Base-by-base conservation (phyloP, 2,113 vertebrate species). In the Tyto alba region DNA sequence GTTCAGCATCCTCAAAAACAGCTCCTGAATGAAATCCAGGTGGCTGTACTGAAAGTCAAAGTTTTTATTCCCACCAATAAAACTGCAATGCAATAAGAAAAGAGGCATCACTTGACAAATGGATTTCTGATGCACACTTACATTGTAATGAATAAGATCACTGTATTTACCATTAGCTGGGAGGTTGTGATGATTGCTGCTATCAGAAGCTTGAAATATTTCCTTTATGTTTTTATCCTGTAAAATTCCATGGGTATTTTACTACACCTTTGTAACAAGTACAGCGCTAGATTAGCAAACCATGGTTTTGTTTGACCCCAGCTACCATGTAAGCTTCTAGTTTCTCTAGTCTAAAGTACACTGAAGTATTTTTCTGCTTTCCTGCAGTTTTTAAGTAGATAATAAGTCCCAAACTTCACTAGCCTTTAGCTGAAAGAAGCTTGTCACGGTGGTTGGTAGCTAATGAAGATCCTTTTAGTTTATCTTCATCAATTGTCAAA, bases 401-500 rank as follows among this genome's bases (percentile, higher is more conserved):
- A 98, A 98, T 98, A 98, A 98, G 98, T 98, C 95, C 97, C 97
- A 97, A 98, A 99, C 98, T 98, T 98, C 97, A 96, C 98, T 98
- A 98, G 98, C 94, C 97, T 98, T 97, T 95, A 90, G 87, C 97
- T 98, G 98, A 98, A 98, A 98, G 98, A 98, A 97, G 98, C 98
- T 98, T 98, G 98, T 98, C 98, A 98, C 98, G 97, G 98, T 98
- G 98, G 98, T 98, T 99, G 98, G 98, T 98, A 99, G 97, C 98
- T 99, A 98, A 99, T 99, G 98, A 99, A 99, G 98, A 98, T 98
- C 98, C 98, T 98, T 99, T 99, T 99, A 98, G 98, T 99, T 99
- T 98, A 99, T 99, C 99, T 99, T 99, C 98, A 98, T 99, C 99
- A 99, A 99, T 99, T 99, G 99, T 99, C 99, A 99, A 99, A 99